Base-by-base conservation (phyloP, 2,797 vertebrate genomes). In the Glossophaga mutica region DNA sequence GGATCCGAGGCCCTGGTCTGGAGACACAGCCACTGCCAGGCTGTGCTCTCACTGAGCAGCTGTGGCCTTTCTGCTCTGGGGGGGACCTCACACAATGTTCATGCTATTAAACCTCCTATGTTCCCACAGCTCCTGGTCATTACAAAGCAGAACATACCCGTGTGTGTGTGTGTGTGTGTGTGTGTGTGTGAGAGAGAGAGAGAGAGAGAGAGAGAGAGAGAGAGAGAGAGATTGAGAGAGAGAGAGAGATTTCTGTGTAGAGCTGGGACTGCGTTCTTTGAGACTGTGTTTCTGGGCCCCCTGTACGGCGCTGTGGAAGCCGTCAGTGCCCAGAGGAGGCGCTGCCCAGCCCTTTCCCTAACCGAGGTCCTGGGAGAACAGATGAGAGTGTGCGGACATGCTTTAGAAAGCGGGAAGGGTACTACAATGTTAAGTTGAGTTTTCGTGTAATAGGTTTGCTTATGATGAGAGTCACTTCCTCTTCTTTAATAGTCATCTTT, bases 331-430 rank as follows among this genome's bases (percentile, higher is more conserved):
- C 11, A 19, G 3, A 29, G 39, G 18, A 44, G 11, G 4, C 2
- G 9, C 6, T 0, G 1, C 19, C 26, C 19, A 9, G 8, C 16
- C 29, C 19, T 39, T 3, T 22, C 22, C n/a, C 57, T 57, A 3
- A 0, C 4, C 15, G 26, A 24, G 37, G 16, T 39, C 1, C 0
- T 42, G 39, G 50, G 19, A 68, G 42, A 9, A 44, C 5, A 4
- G 19, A 68, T 29, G 50, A 29, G 14, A 2, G 55, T 62, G 57
- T 5, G 3, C 0, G 0, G 32, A 3, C 1, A 1, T 4, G 37
- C 77, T 59, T 39, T 34, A 15, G 94, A 65, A 85, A 78, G 29
- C 14, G 2, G 2, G 29, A 19, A 2, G 59, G 48, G 44, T 19
- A 71, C 71, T 34, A 6, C 7, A 2, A 15, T 22, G 10, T 42